phyloP scores from a whole-genome alignment of 2,113 vertebrate species.

The Dunckerocampus dactyliophorus region DNA sequence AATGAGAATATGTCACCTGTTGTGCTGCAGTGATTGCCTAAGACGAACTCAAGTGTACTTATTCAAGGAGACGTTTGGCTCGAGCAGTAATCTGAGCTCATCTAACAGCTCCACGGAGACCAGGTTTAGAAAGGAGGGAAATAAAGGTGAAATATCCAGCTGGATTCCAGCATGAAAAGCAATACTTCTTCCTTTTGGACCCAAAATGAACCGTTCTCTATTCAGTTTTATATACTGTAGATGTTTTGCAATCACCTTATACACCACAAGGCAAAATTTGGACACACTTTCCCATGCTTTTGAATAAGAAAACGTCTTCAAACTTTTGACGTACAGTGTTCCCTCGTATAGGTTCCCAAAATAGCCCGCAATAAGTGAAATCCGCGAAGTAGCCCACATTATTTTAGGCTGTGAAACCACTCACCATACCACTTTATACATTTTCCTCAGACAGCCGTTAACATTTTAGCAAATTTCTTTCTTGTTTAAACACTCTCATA shows the following conservation, averaged over 20 bases:
- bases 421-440: too few relatives aligned
- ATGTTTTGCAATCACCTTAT: not conserved
- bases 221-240: not conserved
- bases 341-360: too few relatives aligned
- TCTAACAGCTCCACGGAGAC: conserved; percentile 39
- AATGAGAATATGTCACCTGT: conserved; percentile 3
- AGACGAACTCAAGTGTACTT: conserved; percentile 8
- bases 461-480: too few relatives aligned
- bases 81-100: conserved; percentile 39
- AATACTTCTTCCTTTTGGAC: conserved; percentile 31
- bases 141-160: conserved; percentile 43
- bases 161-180: conserved; percentile 27
- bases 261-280: too few relatives aligned
- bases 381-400: too few relatives aligned
- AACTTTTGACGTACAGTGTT: too few relatives aligned
- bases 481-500: too few relatives aligned
- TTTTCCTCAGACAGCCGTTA: too few relatives aligned
- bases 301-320: too few relatives aligned
- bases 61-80: conserved; percentile 35
- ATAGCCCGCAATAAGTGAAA: too few relatives aligned
- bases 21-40: not conserved
- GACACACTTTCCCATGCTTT: too few relatives aligned
- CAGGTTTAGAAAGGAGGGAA: conserved; percentile 23
- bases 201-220: conserved; percentile 3
- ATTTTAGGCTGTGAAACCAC: too few relatives aligned